Evolutionary conservation across 2,797 vertebrate genomes (phyloP).

Genomic region (Pangasius krempfi): DNA sequence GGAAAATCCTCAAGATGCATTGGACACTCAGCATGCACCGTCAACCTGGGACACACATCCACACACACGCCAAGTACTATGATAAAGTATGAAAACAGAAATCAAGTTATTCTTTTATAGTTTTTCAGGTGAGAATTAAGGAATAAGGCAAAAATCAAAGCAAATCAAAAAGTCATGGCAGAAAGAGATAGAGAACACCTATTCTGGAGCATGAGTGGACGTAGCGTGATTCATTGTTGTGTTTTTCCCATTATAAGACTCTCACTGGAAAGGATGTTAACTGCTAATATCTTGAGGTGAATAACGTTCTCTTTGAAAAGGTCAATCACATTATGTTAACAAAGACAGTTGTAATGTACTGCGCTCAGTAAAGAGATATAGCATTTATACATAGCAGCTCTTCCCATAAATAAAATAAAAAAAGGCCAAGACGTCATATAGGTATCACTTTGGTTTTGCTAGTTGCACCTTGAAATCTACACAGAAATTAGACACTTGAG

Average conservation of each 20-base stretch:
- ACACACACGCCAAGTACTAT: neutral
- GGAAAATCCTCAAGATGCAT: slow-evolving; percentile 99
- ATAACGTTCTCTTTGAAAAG: slow-evolving; percentile 15
- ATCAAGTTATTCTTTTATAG: neutral
- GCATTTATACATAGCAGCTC: neutral
- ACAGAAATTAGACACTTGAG: neutral
- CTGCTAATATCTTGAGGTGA: neutral
- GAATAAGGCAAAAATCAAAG: neutral
- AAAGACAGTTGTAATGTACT: slow-evolving; percentile 1
- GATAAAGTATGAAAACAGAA: neutral
- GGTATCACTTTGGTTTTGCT: neutral
- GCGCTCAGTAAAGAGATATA: neutral
- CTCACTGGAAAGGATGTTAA: neutral
- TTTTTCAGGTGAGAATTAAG: neutral
- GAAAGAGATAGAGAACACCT: slow-evolving; percentile 1
- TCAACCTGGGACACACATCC: slow-evolving; percentile 82
- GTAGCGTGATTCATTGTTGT: neutral
- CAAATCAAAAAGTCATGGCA: neutral
- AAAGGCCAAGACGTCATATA: neutral
- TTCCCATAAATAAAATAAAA: neutral
- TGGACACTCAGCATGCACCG: slow-evolving; percentile 98
- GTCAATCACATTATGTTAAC: slow-evolving; percentile 15
- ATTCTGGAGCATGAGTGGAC: neutral
- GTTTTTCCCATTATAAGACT: neutral
- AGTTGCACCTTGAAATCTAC: neutral